Evolutionary conservation across 2,113 vertebrate species (phyloP).

Genomic region (Callaeas wilsoni): DNA sequence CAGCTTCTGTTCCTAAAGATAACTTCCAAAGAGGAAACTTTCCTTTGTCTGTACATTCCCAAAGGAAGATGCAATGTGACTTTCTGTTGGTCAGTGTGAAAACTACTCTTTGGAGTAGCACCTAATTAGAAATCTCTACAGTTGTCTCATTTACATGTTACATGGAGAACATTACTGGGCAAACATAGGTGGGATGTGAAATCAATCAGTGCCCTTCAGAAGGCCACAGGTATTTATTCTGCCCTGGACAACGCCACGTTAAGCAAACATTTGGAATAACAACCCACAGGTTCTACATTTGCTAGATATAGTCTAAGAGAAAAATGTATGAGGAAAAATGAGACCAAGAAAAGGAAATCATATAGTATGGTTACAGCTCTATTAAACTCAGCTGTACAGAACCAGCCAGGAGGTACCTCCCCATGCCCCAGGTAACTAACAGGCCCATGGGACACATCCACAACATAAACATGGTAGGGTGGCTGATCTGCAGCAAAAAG

Average conservation of each 20-base stretch:
- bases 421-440: neutral
- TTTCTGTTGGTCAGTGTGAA: neutral
- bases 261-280: neutral
- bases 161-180: neutral
- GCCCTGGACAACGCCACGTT: neutral
- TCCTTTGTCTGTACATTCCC: neutral
- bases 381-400: neutral
- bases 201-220: neutral
- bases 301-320: neutral
- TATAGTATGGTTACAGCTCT: neutral
- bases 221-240: neutral
- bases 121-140: neutral
- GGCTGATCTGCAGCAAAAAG: neutral
- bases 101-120: neutral
- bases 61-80: neutral
- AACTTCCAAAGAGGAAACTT: neutral
- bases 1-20: neutral
- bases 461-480: neutral
- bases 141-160: neutral
- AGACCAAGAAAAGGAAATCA: slow-evolving; percentile 17
- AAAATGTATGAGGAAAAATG: neutral
- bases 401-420: neutral
- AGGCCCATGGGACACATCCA: neutral
- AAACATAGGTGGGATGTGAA: neutral
- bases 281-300: neutral